These are phyloP conservation scores for Sebastes kiyomatsui DNA, from an alignment of 2,797 vertebrate species.

Conservation along the genomic window DNA sequence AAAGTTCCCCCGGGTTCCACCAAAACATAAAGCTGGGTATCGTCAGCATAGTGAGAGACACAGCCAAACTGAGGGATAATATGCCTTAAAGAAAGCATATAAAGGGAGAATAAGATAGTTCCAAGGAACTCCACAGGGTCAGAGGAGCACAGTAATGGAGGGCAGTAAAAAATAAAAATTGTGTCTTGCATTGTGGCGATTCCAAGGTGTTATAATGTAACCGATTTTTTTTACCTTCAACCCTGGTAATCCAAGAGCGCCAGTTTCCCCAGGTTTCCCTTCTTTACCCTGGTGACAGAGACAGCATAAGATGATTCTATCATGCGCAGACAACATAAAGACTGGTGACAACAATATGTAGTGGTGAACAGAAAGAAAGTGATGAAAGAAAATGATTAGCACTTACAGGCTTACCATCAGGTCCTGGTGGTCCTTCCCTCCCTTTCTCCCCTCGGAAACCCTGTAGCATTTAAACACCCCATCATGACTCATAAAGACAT, in stretches of 20 bases:
- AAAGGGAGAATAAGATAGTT: not conserved
- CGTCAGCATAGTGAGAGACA: not conserved
- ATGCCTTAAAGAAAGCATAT: not conserved
- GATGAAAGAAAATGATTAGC: conserved; percentile 9
- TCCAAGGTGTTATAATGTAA: not conserved
- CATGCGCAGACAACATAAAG: not conserved
- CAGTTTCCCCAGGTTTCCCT: conserved; percentile 70
- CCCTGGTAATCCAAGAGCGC: conserved; percentile 72
- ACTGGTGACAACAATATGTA: too few relatives aligned
- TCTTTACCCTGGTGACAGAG: conserved; percentile 64
- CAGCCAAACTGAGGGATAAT: not conserved
- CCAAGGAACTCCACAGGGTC: not conserved
- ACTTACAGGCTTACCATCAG: conserved; percentile 86
- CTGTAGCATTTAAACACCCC: conserved; percentile 49
- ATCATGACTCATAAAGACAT: not conserved
- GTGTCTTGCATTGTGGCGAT: not conserved
- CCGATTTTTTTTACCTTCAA: conserved; percentile 64
- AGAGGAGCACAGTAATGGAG: not conserved
- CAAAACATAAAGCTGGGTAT: not conserved
- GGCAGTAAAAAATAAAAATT: not conserved
- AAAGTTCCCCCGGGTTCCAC: not conserved
- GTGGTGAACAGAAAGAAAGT: not conserved
- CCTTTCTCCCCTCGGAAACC: conserved; percentile 79
- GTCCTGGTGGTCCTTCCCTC: conserved; percentile 76
- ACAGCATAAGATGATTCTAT: not conserved